Evolutionary conservation across 2,888 invertebrate species (phyloP), one percentile per base, ranked within the genome.

Genomic region (Oligia fasciuncula): DNA sequence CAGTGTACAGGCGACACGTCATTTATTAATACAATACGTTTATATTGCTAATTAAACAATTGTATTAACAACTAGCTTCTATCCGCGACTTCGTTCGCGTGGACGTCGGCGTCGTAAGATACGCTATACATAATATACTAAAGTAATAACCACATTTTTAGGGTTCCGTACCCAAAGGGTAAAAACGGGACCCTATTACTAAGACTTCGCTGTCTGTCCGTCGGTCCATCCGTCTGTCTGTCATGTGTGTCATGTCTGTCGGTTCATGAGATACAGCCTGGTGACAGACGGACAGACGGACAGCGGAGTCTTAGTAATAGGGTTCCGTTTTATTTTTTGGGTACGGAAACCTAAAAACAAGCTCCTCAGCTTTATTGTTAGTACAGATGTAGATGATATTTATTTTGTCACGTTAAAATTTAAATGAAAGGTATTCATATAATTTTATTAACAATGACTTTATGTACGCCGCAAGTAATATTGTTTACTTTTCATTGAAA

Each of bases 21-120:
- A 29, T 51, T 1, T 6, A 6, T 63, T 13, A 40, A 35, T 49
- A 49, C 11, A 1, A 46, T 46, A 46, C 9, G 46, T 23, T 1
- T 29, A 54, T 54, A 51, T 63, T 57, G 14, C 4, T 83, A 83
- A 80, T 78, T 51, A 65, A 35, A 69, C 40, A 63, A 68, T 68
- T 80, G 40, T 29, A 57, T 17, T 57, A 13, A 49, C 62, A 83
- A 80, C 23, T 57, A 11, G 9, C 57, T 57, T 57, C 11, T 11
- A 1, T 11, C 57, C 57, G 11, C 4, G 57, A 57, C 23, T 57
- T 57, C 23, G 57, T 57, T 11, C 23, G 23, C 23, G 23, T 57
- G 4, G 23, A 57, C 57, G 57, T 19, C 51, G 23, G n/a, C 57
- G 57, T 19, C 51, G 51, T 19, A 51, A 19, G 51, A 51, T 51